A percentile compares a stretch with the other conserved stretches of the same genome.
phyloP scores from a whole-genome alignment of 1,140 invertebrate genomes.

The Euura saliciscinereae region DNA sequence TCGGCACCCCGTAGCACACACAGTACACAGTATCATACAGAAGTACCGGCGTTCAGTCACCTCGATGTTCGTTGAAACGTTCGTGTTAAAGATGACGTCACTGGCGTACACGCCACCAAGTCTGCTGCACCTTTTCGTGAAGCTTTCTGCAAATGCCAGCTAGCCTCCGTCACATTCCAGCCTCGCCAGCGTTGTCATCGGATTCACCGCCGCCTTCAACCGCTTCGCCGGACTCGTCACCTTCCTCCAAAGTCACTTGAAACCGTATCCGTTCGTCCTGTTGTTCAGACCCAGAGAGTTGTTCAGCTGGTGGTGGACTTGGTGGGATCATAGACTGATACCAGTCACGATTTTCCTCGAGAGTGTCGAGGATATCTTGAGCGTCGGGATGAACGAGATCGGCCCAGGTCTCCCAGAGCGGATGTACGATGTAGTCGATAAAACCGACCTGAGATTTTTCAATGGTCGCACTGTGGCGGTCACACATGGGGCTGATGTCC shows the following conservation, averaged over 20 bases:
- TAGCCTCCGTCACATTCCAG: constrained; percentile 88
- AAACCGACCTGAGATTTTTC: constrained; percentile 98
- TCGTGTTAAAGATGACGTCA: constrained; percentile 46
- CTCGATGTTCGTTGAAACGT: constrained; percentile 7
- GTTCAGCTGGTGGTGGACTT: constrained; percentile 67
- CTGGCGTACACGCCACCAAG: constrained; percentile 77
- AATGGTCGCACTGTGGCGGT: constrained; percentile 92
- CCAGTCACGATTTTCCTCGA: constrained; percentile 98
- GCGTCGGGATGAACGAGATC: constrained; percentile 98
- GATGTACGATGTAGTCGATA: constrained; percentile 99
- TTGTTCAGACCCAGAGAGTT: constrained; percentile 58
- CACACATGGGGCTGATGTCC: constrained; percentile 98
- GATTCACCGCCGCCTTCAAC: constrained; percentile 56
- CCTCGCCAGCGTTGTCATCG: constrained; percentile 60
- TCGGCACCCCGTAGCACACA: background rate
- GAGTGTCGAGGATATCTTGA: constrained; percentile 94
- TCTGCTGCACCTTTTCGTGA: constrained; percentile 79
- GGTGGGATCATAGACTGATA: constrained; percentile 89
- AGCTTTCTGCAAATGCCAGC: constrained; percentile 84
- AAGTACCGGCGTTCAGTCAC: background rate
- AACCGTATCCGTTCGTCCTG: constrained; percentile 68
- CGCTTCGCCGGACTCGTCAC: constrained; percentile 71
- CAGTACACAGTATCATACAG: constrained; percentile 7
- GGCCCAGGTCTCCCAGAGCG: constrained; percentile 99
- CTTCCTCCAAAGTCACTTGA: constrained; percentile 86